phyloP scores from a whole-genome alignment of 1,140 invertebrate species.

The Prorops nasuta region DNA sequence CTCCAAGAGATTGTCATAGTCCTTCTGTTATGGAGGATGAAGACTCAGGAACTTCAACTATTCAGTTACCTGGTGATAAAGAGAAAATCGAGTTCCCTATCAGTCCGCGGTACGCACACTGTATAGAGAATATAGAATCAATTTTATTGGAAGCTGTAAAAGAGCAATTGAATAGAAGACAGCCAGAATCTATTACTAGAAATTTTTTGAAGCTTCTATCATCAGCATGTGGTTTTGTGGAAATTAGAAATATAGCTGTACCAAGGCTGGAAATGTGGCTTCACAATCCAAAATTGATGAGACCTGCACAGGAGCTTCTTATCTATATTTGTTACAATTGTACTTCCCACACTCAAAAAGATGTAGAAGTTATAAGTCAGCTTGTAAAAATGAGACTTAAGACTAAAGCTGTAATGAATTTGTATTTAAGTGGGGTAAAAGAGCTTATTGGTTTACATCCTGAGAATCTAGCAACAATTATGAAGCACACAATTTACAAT shows the following conservation, averaged over 20 bases:
- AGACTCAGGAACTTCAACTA: slow-evolving; percentile 53
- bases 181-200: slow-evolving; percentile 82
- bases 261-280: slow-evolving; percentile 90
- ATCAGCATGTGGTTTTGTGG: slow-evolving; percentile 79
- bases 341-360: slow-evolving; percentile 72
- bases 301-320: slow-evolving; percentile 90
- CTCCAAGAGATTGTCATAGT: slow-evolving; percentile 54
- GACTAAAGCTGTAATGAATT: slow-evolving; percentile 86
- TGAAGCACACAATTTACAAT: slow-evolving; percentile 93
- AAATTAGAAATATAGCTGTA: slow-evolving; percentile 80
- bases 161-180: slow-evolving; percentile 81
- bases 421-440: slow-evolving; percentile 83
- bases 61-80: slow-evolving; percentile 44
- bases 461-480: slow-evolving; percentile 80
- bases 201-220: slow-evolving; percentile 86
- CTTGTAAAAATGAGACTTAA: slow-evolving; percentile 90
- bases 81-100: slow-evolving; percentile 56
- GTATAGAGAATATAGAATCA: slow-evolving; percentile 72
- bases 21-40: slow-evolving; percentile 60
- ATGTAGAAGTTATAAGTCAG: slow-evolving; percentile 87
- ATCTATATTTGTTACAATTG: slow-evolving; percentile 90
- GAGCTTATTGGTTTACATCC: slow-evolving; percentile 65
- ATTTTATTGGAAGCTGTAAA: slow-evolving; percentile 83
- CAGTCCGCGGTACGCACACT: slow-evolving; percentile 63
- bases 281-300: slow-evolving; percentile 90